These are phyloP conservation scores for Thumatha senex DNA, from an alignment of 2,888 invertebrate species.

Conservation along the genomic window DNA sequence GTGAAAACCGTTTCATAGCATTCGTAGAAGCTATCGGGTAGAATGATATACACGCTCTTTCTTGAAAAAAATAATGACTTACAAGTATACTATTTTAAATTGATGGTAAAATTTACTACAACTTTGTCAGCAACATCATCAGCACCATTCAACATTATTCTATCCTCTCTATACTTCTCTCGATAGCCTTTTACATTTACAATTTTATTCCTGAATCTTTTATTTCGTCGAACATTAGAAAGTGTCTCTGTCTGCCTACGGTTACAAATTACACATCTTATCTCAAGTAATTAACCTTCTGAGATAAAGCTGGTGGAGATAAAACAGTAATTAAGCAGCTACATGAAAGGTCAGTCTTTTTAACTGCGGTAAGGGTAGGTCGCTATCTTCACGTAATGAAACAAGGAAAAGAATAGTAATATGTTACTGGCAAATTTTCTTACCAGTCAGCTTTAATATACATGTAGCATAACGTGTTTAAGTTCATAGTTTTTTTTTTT, in stretches of 20 bases:
- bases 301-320: slow-evolving; percentile 41
- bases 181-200: background rate
- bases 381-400: slow-evolving; percentile 20
- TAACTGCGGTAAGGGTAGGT: slow-evolving; percentile 38
- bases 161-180: too few species aligned
- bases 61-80: too few species aligned
- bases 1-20: too few species aligned
- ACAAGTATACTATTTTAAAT: too few species aligned
- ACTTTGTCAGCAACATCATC: too few species aligned
- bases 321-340: slow-evolving; percentile 41
- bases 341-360: slow-evolving; percentile 43
- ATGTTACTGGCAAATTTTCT: background rate
- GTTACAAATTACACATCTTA: slow-evolving; percentile 44
- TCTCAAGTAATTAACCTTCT: slow-evolving; percentile 48
- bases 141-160: background rate
- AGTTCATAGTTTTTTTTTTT: too few species aligned
- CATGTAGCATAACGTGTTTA: too few species aligned
- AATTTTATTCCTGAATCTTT: background rate
- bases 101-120: too few species aligned
- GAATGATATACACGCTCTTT: too few species aligned
- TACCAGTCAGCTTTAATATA: background rate
- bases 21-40: too few species aligned
- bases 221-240: slow-evolving; percentile 16
- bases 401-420: slow-evolving; percentile 5
- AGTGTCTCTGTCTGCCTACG: slow-evolving; percentile 21